phyloP scores from a whole-genome alignment of 2,888 invertebrate genomes.

The Polydrusus pterygomalis region DNA sequence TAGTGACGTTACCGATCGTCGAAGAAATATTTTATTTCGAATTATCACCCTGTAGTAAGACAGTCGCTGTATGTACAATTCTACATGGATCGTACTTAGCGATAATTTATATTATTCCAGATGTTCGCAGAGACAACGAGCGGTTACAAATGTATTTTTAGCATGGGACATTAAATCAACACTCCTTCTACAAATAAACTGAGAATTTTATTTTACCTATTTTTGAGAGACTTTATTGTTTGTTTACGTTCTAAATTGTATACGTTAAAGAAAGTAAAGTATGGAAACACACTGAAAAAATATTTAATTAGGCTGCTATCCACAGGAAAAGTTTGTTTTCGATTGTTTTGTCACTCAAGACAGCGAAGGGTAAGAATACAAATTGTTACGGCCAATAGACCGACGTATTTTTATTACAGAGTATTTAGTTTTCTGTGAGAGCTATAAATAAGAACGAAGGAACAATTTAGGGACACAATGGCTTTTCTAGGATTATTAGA shows the following conservation, averaged over 20 bases:
- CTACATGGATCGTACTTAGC: constrained; percentile 50
- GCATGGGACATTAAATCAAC: constrained; percentile 37
- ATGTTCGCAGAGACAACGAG: constrained; percentile 61
- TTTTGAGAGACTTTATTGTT: constrained; percentile 34
- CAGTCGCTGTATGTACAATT: constrained; percentile 17
- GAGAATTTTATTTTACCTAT: constrained; percentile 45
- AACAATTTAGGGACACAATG: neutral
- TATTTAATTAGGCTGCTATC: constrained; percentile 30
- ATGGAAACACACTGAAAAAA: constrained; percentile 34
- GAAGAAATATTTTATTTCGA: too few relatives aligned
- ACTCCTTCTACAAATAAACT: constrained; percentile 30
- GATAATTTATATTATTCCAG: constrained; percentile 62
- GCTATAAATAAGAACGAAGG: neutral
- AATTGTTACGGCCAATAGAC: neutral
- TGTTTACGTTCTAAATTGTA: constrained; percentile 31
- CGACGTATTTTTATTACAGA: neutral
- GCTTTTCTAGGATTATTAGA: neutral
- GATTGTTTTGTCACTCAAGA: constrained; percentile 27
- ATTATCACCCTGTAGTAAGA: too few relatives aligned
- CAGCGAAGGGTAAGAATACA: neutral
- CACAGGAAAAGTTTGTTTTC: constrained; percentile 20
- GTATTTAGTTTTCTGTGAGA: neutral
- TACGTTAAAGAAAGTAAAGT: constrained; percentile 27
- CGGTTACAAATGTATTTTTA: constrained; percentile 47
- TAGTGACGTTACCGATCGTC: too few relatives aligned